These are phyloP conservation scores for Drosophila teissieri DNA, from an alignment of 1,140 invertebrate species.

Conservation along the genomic window DNA sequence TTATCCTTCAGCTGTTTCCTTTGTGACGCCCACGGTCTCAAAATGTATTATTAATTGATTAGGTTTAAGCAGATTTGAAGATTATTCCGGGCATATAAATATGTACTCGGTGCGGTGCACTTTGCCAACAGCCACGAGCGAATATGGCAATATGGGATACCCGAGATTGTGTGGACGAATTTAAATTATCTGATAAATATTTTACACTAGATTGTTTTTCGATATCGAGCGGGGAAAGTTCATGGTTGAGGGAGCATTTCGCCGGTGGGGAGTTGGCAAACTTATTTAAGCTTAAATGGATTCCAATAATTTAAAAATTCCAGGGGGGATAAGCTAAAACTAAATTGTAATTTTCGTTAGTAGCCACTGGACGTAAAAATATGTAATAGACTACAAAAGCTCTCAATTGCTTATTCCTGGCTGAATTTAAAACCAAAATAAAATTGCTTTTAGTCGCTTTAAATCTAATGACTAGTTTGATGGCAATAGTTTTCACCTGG, in stretches of 20 bases:
- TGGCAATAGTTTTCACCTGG: not conserved
- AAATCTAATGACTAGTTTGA: too few relatives aligned
- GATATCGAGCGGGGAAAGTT: not conserved
- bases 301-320: not conserved
- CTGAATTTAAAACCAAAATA: too few relatives aligned
- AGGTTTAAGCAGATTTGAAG: slow-evolving; percentile 70
- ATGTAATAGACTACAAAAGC: not conserved
- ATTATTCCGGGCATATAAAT: slow-evolving; percentile 54
- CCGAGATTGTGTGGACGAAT: slow-evolving; percentile 20
- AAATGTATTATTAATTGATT: slow-evolving; percentile 82
- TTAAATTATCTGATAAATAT: slow-evolving; percentile 54
- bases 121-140: slow-evolving; percentile 18
- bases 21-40: slow-evolving; percentile 54
- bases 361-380: not conserved
- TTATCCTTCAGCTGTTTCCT: slow-evolving; percentile 31
- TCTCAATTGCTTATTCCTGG: too few relatives aligned
- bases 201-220: slow-evolving; percentile 50
- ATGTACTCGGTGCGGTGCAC: slow-evolving; percentile 21
- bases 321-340: not conserved
- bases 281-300: slow-evolving; percentile 7
- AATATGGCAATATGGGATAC: slow-evolving; percentile 3
- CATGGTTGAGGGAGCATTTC: slow-evolving; percentile 10
- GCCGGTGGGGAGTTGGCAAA: slow-evolving; percentile 23
- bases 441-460: too few relatives aligned
- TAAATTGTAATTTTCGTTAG: not conserved